phyloP scores from a whole-genome alignment of 2,113 vertebrate genomes.

The Malurus elegans region DNA sequence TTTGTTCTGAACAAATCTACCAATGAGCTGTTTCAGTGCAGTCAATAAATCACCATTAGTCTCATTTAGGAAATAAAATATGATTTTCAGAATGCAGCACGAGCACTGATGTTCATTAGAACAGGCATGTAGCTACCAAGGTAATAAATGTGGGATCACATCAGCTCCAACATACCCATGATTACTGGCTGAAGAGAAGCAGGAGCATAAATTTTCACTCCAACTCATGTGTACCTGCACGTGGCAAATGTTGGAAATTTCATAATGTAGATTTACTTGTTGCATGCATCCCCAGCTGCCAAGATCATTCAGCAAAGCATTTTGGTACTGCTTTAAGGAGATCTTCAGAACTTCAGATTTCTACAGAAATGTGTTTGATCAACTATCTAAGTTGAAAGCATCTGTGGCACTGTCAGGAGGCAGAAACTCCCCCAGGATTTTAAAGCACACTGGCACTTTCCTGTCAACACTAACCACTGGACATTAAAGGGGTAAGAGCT shows the following conservation, averaged over 20 bases:
- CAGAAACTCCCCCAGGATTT: background rate
- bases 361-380: background rate
- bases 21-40: background rate
- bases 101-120: background rate
- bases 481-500: background rate
- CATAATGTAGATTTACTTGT: background rate
- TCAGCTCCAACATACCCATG: background rate
- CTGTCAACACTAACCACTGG: background rate
- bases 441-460: background rate
- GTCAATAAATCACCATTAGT: background rate
- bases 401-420: background rate
- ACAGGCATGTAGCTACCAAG: background rate
- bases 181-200: background rate
- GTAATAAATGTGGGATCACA: background rate
- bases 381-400: background rate
- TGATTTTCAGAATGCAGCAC: background rate
- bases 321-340: background rate
- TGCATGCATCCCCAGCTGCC: background rate
- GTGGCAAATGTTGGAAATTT: background rate
- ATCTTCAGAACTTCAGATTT: background rate
- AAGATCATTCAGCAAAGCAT: background rate
- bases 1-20: background rate
- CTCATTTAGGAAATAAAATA: background rate
- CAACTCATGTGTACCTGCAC: accelerated
- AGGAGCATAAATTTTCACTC: background rate